Conservation (phyloP, 2,888 invertebrate species). For the Leucophora obtusa region DNA sequence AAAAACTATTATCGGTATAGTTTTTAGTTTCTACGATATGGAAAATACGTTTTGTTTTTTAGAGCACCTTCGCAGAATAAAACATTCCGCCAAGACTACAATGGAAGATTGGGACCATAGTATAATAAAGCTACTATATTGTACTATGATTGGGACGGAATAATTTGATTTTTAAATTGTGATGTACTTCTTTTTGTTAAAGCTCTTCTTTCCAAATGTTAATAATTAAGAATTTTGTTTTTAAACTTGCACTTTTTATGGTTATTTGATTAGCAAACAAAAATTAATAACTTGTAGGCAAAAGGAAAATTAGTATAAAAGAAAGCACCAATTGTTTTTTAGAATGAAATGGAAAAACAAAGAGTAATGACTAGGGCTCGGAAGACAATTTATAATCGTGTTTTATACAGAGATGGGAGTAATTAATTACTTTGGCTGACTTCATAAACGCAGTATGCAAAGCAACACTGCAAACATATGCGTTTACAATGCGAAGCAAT, state of each 20-base stretch:
- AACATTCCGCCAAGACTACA: conserved; percentile 19
- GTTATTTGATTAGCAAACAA: conserved; percentile 20
- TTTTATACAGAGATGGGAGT: too few species aligned
- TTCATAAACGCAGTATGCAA: too few species aligned
- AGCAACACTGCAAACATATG: too few species aligned
- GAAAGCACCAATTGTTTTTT: neutral
- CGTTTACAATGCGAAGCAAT: too few species aligned
- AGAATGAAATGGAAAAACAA: neutral
- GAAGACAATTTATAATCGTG: too few species aligned
- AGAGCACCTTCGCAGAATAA: neutral
- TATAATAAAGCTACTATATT: too few species aligned
- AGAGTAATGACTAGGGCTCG: neutral
- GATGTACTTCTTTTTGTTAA: neutral
- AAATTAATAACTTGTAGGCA: conserved; percentile 17
- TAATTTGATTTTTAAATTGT: neutral
- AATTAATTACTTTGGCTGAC: too few species aligned
- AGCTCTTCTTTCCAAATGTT: neutral
- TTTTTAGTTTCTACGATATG: neutral
- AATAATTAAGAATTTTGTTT: neutral
- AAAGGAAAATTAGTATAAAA: neutral
- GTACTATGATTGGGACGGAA: neutral
- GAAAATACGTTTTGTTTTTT: neutral
- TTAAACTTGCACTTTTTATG: conserved; percentile 1
- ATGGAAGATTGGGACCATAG: conserved; percentile 18
- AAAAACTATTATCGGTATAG: neutral